Evolutionary conservation across 1,140 invertebrate genomes (phyloP), one percentile per base, ranked within the genome.

Genomic region (Eueides isabella): DNA sequence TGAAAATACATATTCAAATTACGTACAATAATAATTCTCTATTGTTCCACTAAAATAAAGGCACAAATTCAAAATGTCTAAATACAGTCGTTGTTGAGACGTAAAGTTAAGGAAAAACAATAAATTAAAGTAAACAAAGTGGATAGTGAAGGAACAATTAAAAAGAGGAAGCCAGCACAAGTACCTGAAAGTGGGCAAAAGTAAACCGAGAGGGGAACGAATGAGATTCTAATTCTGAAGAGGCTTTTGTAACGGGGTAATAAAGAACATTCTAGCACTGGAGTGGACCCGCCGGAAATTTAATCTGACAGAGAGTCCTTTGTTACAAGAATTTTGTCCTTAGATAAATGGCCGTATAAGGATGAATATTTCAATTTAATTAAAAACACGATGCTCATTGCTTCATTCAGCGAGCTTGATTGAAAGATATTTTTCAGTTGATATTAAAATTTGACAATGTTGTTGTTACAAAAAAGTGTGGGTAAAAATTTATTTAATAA

Each of bases 261-360:
- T 91, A 91, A 91, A 90, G 83, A 84, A 83, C 83, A 85, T 89
- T 86, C 85, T 90, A 86, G 85, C 81, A 75, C 83, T 83, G 78
- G 75, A 91, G 90, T 92, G 88, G 90, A 89, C 88, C 82, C 81
- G 80, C 76, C 85, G 89, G 90, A 92, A 89, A 92, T 92, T 92
- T 91, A 90, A 92, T 92, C 89, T 86, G 80, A 83, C 79, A 80
- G 76, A 86, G 81, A 83, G 78, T 81, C 84, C 85, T 90, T 89
- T 87, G 88, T 88, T 87, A 84, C 75, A 61, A 72, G 78, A 86
- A 88, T 87, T 90, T 85, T 87, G 87, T 87, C 86, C 80, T 88
- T 82, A 87, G 80, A 86, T 87, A 88, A 92, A 88, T 86, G 83
- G 81, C 80, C 72, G 85, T 87, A 69, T 75, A 84, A 85, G 74